Percentiles rank a stretch among this genome's conserved stretches.
Evolutionary conservation across 92 coral and sea anemone species (phyloP).

Genomic region (Porites evermanni): DNA sequence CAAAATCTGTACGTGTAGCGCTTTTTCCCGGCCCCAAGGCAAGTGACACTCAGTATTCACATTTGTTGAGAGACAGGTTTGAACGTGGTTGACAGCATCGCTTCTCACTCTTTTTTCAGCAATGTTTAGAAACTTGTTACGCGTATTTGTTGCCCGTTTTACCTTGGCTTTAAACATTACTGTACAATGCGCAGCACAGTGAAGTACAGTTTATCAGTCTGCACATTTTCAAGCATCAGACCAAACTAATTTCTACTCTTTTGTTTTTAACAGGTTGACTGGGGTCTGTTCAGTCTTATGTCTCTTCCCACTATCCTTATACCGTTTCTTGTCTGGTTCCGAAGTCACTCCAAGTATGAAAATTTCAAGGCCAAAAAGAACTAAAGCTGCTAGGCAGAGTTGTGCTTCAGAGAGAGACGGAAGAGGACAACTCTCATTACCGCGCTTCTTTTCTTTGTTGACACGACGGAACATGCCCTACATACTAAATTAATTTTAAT

Average conservation of each 20-base stretch:
- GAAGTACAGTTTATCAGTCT: no score
- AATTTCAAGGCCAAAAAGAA: slow-evolving; percentile 90
- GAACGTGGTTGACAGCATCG: no score
- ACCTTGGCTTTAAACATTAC: no score
- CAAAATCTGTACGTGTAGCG: no score
- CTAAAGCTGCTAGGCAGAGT: slow-evolving; percentile 24
- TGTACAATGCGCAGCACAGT: no score
- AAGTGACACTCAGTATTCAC: no score
- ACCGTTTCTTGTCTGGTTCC: slow-evolving; percentile 93
- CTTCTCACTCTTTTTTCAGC: no score
- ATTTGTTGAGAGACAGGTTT: no score
- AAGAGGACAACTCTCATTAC: background rate
- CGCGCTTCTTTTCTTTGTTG: background rate
- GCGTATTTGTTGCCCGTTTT: no score
- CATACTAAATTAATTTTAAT: slow-evolving; percentile 39
- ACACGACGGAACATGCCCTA: background rate
- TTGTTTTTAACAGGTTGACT: slow-evolving; percentile 76
- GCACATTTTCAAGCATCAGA: background rate
- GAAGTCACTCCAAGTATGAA: slow-evolving; percentile 95
- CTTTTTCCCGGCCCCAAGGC: no score
- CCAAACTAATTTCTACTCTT: background rate
- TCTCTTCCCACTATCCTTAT: slow-evolving; percentile 90
- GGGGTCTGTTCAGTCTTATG: slow-evolving; percentile 98
- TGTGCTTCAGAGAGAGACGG: background rate
- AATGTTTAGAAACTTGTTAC: no score